These are phyloP conservation scores for Marisa cornuarietis DNA, from an alignment of 1,140 invertebrate species.

Conservation along the genomic window DNA sequence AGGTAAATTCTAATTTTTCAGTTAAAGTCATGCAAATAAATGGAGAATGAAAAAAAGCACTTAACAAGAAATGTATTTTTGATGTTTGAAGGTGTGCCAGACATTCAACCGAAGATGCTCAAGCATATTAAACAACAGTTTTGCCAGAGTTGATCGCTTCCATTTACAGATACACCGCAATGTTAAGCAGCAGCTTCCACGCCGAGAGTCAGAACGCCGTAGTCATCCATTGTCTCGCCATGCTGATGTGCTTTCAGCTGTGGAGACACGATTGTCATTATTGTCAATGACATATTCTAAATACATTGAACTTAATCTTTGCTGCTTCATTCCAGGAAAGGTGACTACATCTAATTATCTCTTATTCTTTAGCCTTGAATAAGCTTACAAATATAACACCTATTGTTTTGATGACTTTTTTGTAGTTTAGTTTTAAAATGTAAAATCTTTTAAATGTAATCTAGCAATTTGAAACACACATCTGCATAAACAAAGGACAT, in stretches of 20 bases:
- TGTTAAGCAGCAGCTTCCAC: constrained; percentile 84
- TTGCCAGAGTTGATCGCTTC: constrained; percentile 80
- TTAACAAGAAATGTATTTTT: not conserved
- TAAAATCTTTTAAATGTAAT: not conserved
- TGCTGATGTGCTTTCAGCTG: constrained; percentile 87
- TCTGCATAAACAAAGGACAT: not conserved
- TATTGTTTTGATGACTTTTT: not conserved
- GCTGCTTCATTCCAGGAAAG: constrained; percentile 94
- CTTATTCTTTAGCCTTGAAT: too few species aligned
- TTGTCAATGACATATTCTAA: constrained; percentile 91
- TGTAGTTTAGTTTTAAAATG: not conserved
- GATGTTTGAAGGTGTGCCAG: constrained; percentile 77
- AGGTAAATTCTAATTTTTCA: constrained; percentile 31
- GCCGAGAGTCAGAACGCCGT: constrained; percentile 87
- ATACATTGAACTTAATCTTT: constrained; percentile 82
- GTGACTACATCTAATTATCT: constrained; percentile 56
- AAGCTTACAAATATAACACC: not conserved
- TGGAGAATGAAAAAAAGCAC: not conserved
- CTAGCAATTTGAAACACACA: not conserved
- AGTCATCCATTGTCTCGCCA: constrained; percentile 85
- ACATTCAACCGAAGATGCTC: constrained; percentile 81
- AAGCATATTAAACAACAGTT: constrained; percentile 82
- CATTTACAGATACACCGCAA: constrained; percentile 73
- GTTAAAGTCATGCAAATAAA: not conserved
- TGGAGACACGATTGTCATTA: constrained; percentile 91